Evolutionary conservation across 2,113 vertebrate species (phyloP), one percentile per base, ranked within the genome.

Genomic region (Callorhinus ursinus): DNA sequence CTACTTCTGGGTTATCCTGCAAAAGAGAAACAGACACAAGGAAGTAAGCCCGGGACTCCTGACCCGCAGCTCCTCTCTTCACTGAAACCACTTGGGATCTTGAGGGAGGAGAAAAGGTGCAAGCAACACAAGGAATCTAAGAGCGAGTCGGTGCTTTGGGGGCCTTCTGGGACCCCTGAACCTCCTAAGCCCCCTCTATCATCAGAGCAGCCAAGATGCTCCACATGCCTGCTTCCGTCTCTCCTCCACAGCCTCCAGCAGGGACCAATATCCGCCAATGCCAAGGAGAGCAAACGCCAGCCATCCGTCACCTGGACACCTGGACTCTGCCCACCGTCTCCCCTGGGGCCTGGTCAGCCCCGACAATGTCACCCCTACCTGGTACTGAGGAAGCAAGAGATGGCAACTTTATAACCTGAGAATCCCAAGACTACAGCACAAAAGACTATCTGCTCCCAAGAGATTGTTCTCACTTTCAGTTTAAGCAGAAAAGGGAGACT

Each of bases 1-100:
- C 99, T 74, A 98, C 88, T 95, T 99, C 99, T n/a, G 98, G 90
- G 83, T 99, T 98, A 92, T 99, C 99, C 99, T 99, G 98, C 7
- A 97, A 98, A 80, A 95, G 33, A 94, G 10, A 85, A 92, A 88
- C 69, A 97, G 77, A 77, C 55, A 76, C 65, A 24, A n/a, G 51
- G 69, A 61, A 36, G 39, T 98, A 14, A 97, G 83, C 31, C 2
- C 0, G 14, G 57, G 55, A 28, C 22, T 85, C 61, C 39, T 2
- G 57, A 55, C 21, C 46, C 63, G 22, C 1, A 13, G n/a, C 4
- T 10, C 8, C 87, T 84, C n/a, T 96, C 13, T 14, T 49, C 22
- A 49, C 42, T n/a, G 90, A 71, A 81, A 84, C 46, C 49, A 24
- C 83, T 15, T 7, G 18, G 39, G 19, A 18, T 5, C 49, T 51